A percentile compares a stretch with the other conserved stretches of the same genome.
Conservation (phyloP, 2,888 invertebrate genomes). For the Pterobdella sp. region DNA sequence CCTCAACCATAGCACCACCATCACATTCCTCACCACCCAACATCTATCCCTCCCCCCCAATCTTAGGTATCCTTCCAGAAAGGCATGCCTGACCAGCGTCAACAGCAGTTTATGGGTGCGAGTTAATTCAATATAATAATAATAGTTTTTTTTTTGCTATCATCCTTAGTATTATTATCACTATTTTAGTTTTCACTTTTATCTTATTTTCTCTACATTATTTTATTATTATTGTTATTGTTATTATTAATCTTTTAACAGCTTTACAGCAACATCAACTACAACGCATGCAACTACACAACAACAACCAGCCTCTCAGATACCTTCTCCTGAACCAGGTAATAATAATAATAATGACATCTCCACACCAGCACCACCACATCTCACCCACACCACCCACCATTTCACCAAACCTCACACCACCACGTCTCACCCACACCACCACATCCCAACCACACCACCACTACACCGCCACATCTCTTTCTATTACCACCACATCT, state of each 20-base stretch:
- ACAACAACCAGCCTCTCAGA: conserved; percentile 11
- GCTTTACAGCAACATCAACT: neutral
- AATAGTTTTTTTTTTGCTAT: neutral
- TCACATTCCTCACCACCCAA: neutral
- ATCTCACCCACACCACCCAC: neutral
- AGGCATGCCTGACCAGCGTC: neutral
- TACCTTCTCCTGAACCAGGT: conserved; percentile 11
- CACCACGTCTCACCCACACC: neutral
- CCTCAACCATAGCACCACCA: no score
- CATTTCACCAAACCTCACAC: no score
- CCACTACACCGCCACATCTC: neutral
- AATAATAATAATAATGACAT: no score
- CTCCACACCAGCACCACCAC: neutral
- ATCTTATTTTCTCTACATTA: no score
- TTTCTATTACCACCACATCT: neutral
- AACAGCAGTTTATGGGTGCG: neutral
- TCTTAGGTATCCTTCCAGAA: conserved; percentile 11
- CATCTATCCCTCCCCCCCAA: neutral
- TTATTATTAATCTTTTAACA: neutral
- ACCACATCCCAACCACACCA: neutral
- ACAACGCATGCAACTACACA: conserved; percentile 3
- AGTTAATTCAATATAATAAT: neutral
- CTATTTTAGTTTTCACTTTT: no score
- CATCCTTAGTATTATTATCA: neutral
- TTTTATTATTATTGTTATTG: neutral